Conservation (phyloP, 2,797 vertebrate genomes). For the Pelodytes ibericus region DNA sequence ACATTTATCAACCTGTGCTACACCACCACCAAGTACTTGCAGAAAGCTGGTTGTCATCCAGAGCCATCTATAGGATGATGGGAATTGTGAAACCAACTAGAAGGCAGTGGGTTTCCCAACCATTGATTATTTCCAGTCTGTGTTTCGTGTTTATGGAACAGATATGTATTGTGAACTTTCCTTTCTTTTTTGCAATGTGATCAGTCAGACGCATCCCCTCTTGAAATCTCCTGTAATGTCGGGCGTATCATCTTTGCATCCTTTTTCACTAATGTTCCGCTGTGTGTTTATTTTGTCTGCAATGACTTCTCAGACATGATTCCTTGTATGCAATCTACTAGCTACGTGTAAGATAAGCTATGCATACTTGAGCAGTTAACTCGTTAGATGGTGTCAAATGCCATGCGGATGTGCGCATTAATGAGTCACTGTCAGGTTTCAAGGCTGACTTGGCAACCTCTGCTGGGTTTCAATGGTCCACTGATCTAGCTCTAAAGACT, state of each 20-base stretch:
- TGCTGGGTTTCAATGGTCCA: slow-evolving; percentile 48
- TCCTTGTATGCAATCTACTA: slow-evolving; percentile 30
- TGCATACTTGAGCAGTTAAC: slow-evolving; percentile 53
- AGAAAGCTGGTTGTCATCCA: too few relatives aligned
- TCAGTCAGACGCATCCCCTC: not conserved
- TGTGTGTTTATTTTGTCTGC: slow-evolving; percentile 20
- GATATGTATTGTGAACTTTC: not conserved
- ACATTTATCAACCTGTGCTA: too few relatives aligned
- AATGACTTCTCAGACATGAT: not conserved
- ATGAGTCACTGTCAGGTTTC: slow-evolving; percentile 53
- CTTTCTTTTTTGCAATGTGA: not conserved
- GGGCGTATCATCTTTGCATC: not conserved
- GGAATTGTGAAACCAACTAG: too few relatives aligned
- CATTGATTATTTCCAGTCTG: too few relatives aligned
- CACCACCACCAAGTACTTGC: too few relatives aligned
- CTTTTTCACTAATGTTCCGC: not conserved
- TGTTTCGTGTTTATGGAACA: not conserved
- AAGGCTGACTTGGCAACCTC: slow-evolving; percentile 48
- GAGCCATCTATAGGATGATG: too few relatives aligned
- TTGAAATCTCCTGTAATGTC: not conserved
- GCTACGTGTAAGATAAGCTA: slow-evolving; percentile 48
- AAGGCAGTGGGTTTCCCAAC: too few relatives aligned
- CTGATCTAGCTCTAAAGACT: slow-evolving; percentile 45
- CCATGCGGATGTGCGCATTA: slow-evolving; percentile 49
- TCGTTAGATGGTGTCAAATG: slow-evolving; percentile 54